Evolutionary conservation across 2,888 invertebrate species (phyloP).

Genomic region (Drosophila mimetica): DNA sequence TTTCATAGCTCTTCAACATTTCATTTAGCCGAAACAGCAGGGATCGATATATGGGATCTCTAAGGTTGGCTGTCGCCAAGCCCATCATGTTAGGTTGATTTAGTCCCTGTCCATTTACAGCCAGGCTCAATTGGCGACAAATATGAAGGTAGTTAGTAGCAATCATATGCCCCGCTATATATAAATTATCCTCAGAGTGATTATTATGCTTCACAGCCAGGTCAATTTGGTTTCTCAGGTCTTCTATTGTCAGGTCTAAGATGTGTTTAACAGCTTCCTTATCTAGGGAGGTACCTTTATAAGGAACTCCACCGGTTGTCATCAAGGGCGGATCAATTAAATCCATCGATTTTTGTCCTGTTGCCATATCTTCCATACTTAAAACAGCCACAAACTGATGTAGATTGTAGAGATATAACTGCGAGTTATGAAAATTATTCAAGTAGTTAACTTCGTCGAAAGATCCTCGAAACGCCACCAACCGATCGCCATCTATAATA

Average conservation of each 20-base stretch:
- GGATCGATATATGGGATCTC: constrained; percentile 89
- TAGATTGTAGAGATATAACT: constrained; percentile 46
- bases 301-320: constrained; percentile 56
- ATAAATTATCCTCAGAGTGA: not conserved
- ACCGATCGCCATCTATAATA: constrained; percentile 54
- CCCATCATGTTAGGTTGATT: constrained; percentile 51
- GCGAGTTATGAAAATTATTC: not conserved
- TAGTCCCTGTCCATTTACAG: constrained; percentile 86
- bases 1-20: constrained; percentile 86
- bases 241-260: constrained; percentile 35
- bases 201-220: not conserved
- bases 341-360: constrained; percentile 11
- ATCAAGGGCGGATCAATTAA: constrained; percentile 43
- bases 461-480: constrained; percentile 38
- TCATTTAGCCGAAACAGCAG: constrained; percentile 87
- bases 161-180: constrained; percentile 36
- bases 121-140: constrained; percentile 41
- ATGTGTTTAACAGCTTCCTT: constrained; percentile 12
- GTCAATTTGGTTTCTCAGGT: constrained; percentile 53
- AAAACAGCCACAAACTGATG: constrained; percentile 58
- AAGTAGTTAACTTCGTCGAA: constrained; percentile 32
- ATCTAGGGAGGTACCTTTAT: constrained; percentile 19
- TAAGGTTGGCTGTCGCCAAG: constrained; percentile 81
- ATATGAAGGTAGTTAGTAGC: constrained; percentile 43
- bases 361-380: constrained; percentile 52